These are phyloP conservation scores for Threskiornis aethiopicus DNA, from an alignment of 2,797 vertebrate species.

Conservation along the genomic window DNA sequence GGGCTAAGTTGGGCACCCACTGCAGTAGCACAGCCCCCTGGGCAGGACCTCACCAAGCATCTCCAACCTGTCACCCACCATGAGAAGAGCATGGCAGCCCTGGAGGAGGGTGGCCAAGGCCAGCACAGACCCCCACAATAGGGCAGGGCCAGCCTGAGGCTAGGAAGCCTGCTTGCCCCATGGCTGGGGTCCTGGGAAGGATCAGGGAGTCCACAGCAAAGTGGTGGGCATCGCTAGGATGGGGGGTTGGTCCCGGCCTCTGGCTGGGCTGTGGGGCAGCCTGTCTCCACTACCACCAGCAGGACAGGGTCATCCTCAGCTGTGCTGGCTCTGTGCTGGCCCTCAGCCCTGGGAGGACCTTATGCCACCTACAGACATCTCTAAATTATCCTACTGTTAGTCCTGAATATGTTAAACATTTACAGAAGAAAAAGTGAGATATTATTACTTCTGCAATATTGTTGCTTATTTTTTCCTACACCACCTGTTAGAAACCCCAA, in stretches of 20 bases:
- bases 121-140: background rate
- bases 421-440: background rate
- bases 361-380: background rate
- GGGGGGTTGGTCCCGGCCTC: background rate
- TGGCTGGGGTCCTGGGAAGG: background rate
- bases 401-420: background rate
- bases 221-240: background rate
- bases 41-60: background rate
- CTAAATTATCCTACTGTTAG: background rate
- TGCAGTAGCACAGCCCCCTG: background rate
- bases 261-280: background rate
- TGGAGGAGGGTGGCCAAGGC: too few species aligned
- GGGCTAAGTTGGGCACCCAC: background rate
- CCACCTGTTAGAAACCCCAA: background rate
- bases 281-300: background rate
- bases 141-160: background rate
- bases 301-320: background rate
- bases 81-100: background rate
- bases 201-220: background rate
- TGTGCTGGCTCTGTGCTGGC: background rate
- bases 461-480: background rate
- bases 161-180: background rate
- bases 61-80: background rate
- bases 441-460: background rate
- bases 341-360: background rate